Evolutionary conservation across 2,113 vertebrate genomes (phyloP).

Genomic region (Phalacrocorax brasilianus): DNA sequence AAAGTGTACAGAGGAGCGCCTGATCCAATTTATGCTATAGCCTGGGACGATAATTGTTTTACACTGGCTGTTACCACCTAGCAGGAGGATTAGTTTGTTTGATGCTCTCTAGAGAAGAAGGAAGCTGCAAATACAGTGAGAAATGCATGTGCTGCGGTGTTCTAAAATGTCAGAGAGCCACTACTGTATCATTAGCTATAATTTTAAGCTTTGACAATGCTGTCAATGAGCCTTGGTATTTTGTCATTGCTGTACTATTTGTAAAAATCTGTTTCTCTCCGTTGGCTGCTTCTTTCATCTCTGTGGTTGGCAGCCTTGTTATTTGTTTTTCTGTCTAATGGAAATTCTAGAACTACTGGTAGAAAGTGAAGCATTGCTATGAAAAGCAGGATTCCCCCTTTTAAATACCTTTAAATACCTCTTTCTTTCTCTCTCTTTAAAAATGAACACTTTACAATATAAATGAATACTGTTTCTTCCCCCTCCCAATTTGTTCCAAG

Average conservation of each 20-base stretch:
- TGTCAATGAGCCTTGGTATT: slow-evolving; percentile 44
- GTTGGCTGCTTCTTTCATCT: slow-evolving; percentile 54
- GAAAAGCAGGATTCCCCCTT: slow-evolving; percentile 37
- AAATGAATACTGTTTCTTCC: slow-evolving; percentile 1
- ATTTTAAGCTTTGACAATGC: slow-evolving; percentile 65
- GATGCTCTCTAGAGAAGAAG: slow-evolving; percentile 25
- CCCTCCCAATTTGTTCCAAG: background rate
- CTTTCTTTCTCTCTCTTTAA: slow-evolving; percentile 7
- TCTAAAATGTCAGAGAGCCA: slow-evolving; percentile 39
- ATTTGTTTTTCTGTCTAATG: slow-evolving; percentile 73
- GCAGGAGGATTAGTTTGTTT: slow-evolving; percentile 20
- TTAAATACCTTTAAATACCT: slow-evolving; percentile 7
- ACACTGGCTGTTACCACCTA: background rate
- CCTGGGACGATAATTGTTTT: background rate
- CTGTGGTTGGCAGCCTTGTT: slow-evolving; percentile 63
- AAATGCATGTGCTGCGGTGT: background rate
- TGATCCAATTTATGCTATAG: background rate
- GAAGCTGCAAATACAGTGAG: background rate
- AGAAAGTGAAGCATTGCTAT: slow-evolving; percentile 48
- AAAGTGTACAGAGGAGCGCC: background rate
- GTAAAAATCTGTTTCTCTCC: slow-evolving; percentile 44
- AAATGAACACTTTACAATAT: slow-evolving; percentile 26
- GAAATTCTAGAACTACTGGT: slow-evolving; percentile 68
- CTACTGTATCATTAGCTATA: slow-evolving; percentile 58
- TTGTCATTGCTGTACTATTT: slow-evolving; percentile 52